Conservation (phyloP, 2,888 invertebrate genomes). For the Cryptocephalus primarius region DNA sequence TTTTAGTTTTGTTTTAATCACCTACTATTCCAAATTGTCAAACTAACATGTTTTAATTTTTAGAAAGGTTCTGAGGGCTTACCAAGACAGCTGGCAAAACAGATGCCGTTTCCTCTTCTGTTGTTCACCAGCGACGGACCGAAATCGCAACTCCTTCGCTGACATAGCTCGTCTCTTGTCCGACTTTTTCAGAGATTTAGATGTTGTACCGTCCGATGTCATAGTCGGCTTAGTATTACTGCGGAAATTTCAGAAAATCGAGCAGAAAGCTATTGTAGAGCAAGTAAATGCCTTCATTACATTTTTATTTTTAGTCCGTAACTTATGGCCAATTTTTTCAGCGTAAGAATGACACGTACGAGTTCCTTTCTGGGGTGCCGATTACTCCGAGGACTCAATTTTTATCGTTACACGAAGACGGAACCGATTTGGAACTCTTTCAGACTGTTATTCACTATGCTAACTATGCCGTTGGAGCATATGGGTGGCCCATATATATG, state of each 20-base stretch:
- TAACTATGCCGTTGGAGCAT: slow-evolving; percentile 74
- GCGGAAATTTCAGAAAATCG: slow-evolving; percentile 68
- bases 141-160: slow-evolving; percentile 71
- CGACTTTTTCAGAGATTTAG: slow-evolving; percentile 79
- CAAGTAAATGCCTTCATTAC: slow-evolving; percentile 36
- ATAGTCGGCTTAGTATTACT: slow-evolving; percentile 73
- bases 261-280: slow-evolving; percentile 62
- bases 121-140: slow-evolving; percentile 67
- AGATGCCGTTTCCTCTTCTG: slow-evolving; percentile 72
- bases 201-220: slow-evolving; percentile 81
- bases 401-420: slow-evolving; percentile 64
- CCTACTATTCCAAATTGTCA: too few relatives aligned
- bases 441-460: slow-evolving; percentile 70
- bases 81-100: slow-evolving; percentile 82
- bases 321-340: slow-evolving; percentile 30
- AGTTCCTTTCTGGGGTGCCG: slow-evolving; percentile 76
- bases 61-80: slow-evolving; percentile 77
- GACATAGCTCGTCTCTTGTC: slow-evolving; percentile 74
- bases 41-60: slow-evolving; percentile 10
- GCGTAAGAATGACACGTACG: slow-evolving; percentile 71
- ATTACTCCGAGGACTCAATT: slow-evolving; percentile 74
- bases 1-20: too few relatives aligned
- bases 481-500: slow-evolving; percentile 82
- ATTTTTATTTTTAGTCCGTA: too few relatives aligned
- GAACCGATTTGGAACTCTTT: slow-evolving; percentile 57